Percentiles rank a stretch among this genome's conserved stretches.
These are phyloP conservation scores for Meriones unguiculatus DNA, from an alignment of 2,113 vertebrate genomes.

Conservation along the genomic window DNA sequence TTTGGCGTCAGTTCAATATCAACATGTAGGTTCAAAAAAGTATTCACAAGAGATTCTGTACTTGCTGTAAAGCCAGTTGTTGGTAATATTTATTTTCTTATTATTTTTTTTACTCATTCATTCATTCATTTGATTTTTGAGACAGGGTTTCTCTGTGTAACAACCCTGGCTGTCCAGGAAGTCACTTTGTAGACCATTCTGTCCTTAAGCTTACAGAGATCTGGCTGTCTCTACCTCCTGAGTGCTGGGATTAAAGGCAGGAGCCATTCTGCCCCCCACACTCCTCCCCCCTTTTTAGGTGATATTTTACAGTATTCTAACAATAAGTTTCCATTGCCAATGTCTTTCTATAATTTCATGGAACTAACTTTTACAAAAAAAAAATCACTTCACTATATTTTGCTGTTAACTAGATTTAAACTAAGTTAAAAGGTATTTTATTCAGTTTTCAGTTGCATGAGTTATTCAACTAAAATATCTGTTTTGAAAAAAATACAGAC, in stretches of 20 bases:
- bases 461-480: neutral
- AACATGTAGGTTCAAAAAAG: neutral
- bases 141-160: too few relatives aligned
- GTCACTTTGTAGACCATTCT: too few relatives aligned
- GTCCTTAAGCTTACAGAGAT: too few relatives aligned
- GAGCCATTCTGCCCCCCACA: too few relatives aligned
- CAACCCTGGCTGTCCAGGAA: too few relatives aligned
- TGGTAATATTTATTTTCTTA: too few relatives aligned
- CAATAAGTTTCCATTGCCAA: neutral
- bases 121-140: neutral
- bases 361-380: neutral
- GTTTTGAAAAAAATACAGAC: too few relatives aligned
- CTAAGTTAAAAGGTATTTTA: neutral
- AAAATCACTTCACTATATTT: neutral
- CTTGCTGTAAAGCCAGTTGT: neutral
- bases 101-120: neutral
- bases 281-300: neutral
- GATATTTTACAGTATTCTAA: neutral
- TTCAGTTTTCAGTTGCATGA: neutral
- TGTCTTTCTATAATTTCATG: neutral
- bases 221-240: too few relatives aligned
- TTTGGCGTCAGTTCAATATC: neutral
- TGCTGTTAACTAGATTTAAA: neutral
- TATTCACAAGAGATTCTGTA: neutral
- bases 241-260: too few relatives aligned